phyloP scores from a whole-genome alignment of 2,797 vertebrate genomes.

The Vultur gryphus region DNA sequence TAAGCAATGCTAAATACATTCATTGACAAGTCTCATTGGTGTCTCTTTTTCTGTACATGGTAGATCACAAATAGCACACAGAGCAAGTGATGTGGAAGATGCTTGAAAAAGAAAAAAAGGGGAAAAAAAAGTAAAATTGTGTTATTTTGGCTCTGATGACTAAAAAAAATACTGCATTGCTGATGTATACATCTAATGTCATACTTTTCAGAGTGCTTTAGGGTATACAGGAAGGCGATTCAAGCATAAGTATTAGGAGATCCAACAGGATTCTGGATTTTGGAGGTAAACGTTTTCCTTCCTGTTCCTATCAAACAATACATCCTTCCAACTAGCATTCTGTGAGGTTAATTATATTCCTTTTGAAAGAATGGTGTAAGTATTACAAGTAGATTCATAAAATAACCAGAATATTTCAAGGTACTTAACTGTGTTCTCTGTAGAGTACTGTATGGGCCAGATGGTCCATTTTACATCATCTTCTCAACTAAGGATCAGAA shows the following conservation, averaged over 20 bases:
- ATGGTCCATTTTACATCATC: background rate
- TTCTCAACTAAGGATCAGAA: background rate
- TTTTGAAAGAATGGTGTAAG: background rate
- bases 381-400: background rate
- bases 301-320: background rate
- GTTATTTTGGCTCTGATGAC: background rate
- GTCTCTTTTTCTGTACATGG: constrained; percentile 52
- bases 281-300: background rate
- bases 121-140: background rate
- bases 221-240: background rate
- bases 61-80: constrained; percentile 57
- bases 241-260: background rate
- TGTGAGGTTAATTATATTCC: background rate
- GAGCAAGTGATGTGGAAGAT: constrained; percentile 22
- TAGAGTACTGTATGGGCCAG: background rate
- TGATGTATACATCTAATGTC: background rate
- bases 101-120: background rate
- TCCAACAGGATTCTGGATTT: background rate
- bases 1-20: constrained; percentile 59
- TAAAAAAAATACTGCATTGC: background rate
- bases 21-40: constrained; percentile 53
- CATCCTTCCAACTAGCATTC: background rate
- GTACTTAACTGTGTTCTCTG: background rate
- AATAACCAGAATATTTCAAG: background rate
- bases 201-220: background rate